Evolutionary conservation across 2,888 invertebrate genomes (phyloP).

Genomic region (Pimpla rufipes): DNA sequence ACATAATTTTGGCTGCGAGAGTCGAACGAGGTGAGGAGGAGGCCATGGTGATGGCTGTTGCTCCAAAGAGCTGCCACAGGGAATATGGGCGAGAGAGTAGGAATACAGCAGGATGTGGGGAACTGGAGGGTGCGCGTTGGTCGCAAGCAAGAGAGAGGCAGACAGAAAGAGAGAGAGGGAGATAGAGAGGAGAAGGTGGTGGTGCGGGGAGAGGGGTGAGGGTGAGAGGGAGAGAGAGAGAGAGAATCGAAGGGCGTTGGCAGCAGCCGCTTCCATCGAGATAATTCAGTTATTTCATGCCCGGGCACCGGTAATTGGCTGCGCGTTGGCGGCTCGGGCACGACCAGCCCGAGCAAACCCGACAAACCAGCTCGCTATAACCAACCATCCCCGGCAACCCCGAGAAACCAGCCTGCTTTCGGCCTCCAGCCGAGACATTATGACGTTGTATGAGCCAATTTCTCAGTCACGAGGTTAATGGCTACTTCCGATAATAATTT

Average conservation of each 20-base stretch:
- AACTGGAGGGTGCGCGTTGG: conserved; percentile 56
- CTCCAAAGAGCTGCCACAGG: conserved; percentile 48
- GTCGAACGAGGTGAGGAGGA: conserved; percentile 57
- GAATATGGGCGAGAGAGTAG: conserved; percentile 39
- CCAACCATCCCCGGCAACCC: conserved; percentile 56
- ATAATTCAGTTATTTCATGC: conserved; percentile 84
- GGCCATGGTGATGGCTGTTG: conserved; percentile 61
- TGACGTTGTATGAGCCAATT: conserved; percentile 81
- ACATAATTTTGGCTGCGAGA: conserved; percentile 76
- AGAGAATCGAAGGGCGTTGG: conserved; percentile 74
- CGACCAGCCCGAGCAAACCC: conserved; percentile 69
- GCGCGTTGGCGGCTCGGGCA: conserved; percentile 78
- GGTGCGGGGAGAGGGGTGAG: too few relatives aligned
- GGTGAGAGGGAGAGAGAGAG: conserved; percentile 55
- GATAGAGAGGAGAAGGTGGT: too few relatives aligned
- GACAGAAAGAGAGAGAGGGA: conserved; percentile 56
- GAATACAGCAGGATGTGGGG: conserved; percentile 54
- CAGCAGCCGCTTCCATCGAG: conserved; percentile 82
- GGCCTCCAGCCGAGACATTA: conserved; percentile 76
- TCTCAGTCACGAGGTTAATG: conserved; percentile 81
- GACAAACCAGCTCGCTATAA: conserved; percentile 67
- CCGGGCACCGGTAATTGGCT: conserved; percentile 84
- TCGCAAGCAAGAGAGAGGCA: conserved; percentile 47
- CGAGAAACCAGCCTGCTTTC: conserved; percentile 71
- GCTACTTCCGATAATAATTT: conserved; percentile 79